These are phyloP conservation scores for Phlogophora meticulosa DNA, from an alignment of 2,888 invertebrate genomes.

Conservation along the genomic window DNA sequence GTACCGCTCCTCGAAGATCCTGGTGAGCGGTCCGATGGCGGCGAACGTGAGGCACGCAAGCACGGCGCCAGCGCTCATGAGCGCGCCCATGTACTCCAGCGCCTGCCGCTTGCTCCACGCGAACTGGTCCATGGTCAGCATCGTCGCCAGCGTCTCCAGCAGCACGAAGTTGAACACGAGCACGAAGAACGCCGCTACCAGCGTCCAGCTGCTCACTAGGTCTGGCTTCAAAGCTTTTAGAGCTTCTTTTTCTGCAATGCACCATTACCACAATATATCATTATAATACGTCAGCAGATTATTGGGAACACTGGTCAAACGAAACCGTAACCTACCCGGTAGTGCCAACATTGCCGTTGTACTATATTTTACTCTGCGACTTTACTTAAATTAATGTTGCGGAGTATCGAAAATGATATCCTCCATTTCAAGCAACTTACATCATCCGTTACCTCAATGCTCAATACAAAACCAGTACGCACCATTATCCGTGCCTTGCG, in stretches of 20 bases:
- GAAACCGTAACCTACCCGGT: too few relatives aligned
- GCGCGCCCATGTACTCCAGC: constrained; percentile 95
- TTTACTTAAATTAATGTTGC: background rate
- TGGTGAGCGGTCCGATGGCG: constrained; percentile 93
- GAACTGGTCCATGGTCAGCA: constrained; percentile 97
- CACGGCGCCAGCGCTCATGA: constrained; percentile 95
- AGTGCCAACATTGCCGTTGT: too few relatives aligned
- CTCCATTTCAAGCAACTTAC: too few relatives aligned
- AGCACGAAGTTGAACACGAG: constrained; percentile 97
- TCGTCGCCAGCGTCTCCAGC: constrained; percentile 96
- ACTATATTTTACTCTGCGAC: too few relatives aligned
- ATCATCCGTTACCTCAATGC: background rate
- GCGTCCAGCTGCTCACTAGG: constrained; percentile 94
- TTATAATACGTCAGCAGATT: too few relatives aligned
- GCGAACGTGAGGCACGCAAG: constrained; percentile 94
- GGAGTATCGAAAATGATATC: background rate
- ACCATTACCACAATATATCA: too few relatives aligned
- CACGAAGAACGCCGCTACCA: constrained; percentile 95
- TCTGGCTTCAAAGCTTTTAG: constrained; percentile 93
- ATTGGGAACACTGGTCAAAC: too few relatives aligned
- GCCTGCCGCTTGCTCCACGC: constrained; percentile 95
- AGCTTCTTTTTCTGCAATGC: constrained; percentile 93
- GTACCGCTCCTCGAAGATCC: constrained; percentile 93
- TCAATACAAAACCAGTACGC: background rate
- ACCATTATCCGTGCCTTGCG: constrained; percentile 93